Conservation (phyloP, 2,113 vertebrate species). For the Rhizomys pruinosus region DNA sequence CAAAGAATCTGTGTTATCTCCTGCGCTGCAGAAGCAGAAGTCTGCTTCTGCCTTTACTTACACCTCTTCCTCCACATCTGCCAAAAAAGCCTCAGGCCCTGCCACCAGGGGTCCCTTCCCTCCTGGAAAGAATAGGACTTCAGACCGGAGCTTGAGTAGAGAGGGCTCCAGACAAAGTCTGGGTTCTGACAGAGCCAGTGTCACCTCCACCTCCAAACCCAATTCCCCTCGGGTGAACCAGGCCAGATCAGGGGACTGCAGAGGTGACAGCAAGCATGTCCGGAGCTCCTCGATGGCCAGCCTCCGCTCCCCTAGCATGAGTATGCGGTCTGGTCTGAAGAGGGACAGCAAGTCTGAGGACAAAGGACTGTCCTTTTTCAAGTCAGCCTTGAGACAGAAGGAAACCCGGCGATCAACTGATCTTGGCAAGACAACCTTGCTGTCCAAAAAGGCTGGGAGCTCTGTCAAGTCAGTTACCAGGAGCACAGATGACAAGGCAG, state of each 20-base stretch:
- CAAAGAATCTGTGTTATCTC: slow-evolving; percentile 80
- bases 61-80: slow-evolving; percentile 86
- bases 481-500: slow-evolving; percentile 78
- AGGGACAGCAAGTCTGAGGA: slow-evolving; percentile 95
- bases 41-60: slow-evolving; percentile 85
- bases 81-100: slow-evolving; percentile 85
- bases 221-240: slow-evolving; percentile 84
- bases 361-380: slow-evolving; percentile 97
- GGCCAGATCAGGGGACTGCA: slow-evolving; percentile 82
- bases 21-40: slow-evolving; percentile 88
- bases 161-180: slow-evolving; percentile 92
- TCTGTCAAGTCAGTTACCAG: slow-evolving; percentile 88
- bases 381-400: slow-evolving; percentile 95
- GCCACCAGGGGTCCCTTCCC: slow-evolving; percentile 83
- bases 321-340: slow-evolving; percentile 87
- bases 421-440: slow-evolving; percentile 93
- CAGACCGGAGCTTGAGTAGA: slow-evolving; percentile 91
- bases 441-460: slow-evolving; percentile 91
- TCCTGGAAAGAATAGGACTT: slow-evolving; percentile 88
- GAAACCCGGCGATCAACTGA: slow-evolving; percentile 95
- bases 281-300: slow-evolving; percentile 96
- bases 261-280: slow-evolving; percentile 86
- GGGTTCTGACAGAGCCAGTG: slow-evolving; percentile 85
- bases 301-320: slow-evolving; percentile 91
- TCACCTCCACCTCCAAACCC: slow-evolving; percentile 83